phyloP scores from a whole-genome alignment of 2,113 vertebrate genomes.

The Calidris pygmaea region DNA sequence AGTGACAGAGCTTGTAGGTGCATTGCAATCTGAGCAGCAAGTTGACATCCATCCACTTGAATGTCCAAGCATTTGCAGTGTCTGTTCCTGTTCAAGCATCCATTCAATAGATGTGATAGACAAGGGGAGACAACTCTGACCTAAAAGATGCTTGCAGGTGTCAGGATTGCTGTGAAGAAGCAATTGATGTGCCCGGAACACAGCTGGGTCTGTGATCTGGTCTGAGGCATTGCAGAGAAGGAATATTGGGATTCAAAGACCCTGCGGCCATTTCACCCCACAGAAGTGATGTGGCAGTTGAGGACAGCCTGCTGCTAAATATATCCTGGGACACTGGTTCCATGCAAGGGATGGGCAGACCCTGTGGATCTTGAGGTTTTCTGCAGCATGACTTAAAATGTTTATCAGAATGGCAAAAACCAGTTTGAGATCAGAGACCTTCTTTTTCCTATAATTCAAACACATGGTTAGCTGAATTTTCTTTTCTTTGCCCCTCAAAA shows the following conservation, averaged over 20 bases:
- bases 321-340: not conserved
- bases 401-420: not conserved
- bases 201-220: not conserved
- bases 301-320: not conserved
- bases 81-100: accelerated
- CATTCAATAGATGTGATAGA: not conserved
- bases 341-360: not conserved
- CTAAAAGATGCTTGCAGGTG: not conserved
- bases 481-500: not conserved
- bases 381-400: not conserved
- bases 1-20: not conserved
- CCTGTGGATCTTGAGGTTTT: conserved; percentile 10
- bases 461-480: not conserved
- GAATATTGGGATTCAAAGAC: not conserved
- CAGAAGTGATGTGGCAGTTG: not conserved
- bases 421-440: not conserved
- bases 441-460: not conserved
- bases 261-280: not conserved
- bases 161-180: not conserved
- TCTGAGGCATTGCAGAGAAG: not conserved
- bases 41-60: not conserved
- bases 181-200: not conserved
- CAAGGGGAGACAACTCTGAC: not conserved
- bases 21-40: not conserved
- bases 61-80: not conserved